Evolutionary conservation across 2,797 vertebrate genomes (phyloP), one percentile per base, ranked within the genome.

Genomic region (Dromococcyx pavoninus): DNA sequence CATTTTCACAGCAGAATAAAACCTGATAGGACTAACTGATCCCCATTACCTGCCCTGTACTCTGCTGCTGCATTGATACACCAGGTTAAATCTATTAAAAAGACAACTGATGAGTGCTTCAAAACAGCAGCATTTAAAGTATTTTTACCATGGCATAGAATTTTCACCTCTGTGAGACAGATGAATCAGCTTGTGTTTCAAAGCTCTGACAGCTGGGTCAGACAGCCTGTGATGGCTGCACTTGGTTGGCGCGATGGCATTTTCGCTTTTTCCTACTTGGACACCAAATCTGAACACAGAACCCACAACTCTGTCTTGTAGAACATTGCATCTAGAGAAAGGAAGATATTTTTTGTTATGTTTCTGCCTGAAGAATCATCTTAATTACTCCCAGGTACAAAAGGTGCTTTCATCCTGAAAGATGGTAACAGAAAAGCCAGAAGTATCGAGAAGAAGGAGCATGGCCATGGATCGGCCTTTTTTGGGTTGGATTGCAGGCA

Each of bases 291-390:
- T 41, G 65, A 89, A 10, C 19, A 25, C 5, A 46, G 32, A 50
- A 18, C 54, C 3, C 6, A 32, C n/a, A 24, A 0, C 65, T 80
- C 33, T 46, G 14, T 27, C 37, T 77, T 2, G 1, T 0, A 43
- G 74, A 56, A 39, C 11, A 86, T 46, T 1, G 2, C 51, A 27
- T n/a, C 17, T 37, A 43, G 60, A 46, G 54, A 27, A 66, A 17
- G 65, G 12, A 53, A 60, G 11, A 10, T 24, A 17, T 17, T 44
- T 23, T 95, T 64, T 74, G 19, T 51, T 44, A 4, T 18, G 21
- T 50, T 67, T 71, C 27, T 86, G 37, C 18, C 48, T 85, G 18
- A 70, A 27, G n/a, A 84, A 7, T 51, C 0, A 0, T 1, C 0
- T n/a, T 46, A 62, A 60, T 86, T 39, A 39, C 30, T 21, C 57